phyloP scores from a whole-genome alignment of 1,140 invertebrate genomes.

The Sminthurinus signatus region DNA sequence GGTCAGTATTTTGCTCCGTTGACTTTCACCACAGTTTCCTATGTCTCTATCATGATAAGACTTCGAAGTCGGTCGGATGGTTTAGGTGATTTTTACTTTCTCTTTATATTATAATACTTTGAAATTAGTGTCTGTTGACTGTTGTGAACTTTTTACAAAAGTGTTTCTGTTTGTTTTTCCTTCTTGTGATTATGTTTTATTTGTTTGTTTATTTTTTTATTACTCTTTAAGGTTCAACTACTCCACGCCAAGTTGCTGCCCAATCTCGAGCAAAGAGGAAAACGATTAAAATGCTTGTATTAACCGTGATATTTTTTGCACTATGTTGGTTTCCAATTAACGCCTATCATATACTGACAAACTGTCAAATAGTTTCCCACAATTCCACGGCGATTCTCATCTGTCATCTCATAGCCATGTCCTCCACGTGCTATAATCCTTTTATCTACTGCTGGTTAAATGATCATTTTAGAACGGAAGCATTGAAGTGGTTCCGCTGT shows the following conservation, averaged over 20 bases:
- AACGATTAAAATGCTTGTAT: constrained; percentile 53
- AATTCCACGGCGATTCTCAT: constrained; percentile 45
- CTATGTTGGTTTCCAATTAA: constrained; percentile 52
- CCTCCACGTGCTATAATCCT: constrained; percentile 52
- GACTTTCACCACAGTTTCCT: constrained; percentile 48
- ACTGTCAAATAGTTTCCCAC: constrained; percentile 44
- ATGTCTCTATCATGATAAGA: constrained; percentile 44
- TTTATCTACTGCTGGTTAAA: constrained; percentile 53
- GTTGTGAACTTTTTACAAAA: neutral
- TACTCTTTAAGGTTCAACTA: constrained; percentile 42
- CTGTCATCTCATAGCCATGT: constrained; percentile 51
- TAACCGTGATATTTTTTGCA: constrained; percentile 51
- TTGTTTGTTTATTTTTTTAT: too few relatives aligned
- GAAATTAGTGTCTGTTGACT: too few relatives aligned
- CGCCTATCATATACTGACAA: constrained; percentile 48
- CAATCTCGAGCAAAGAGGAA: constrained; percentile 44
- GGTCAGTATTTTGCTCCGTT: constrained; percentile 52
- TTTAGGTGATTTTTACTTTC: too few relatives aligned
- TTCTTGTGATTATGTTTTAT: neutral
- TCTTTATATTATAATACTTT: too few relatives aligned
- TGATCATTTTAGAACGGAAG: constrained; percentile 49
- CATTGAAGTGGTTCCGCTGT: constrained; percentile 35
- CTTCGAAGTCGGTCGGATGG: constrained; percentile 40
- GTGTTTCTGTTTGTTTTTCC: neutral
- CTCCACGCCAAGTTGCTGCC: constrained; percentile 41